Evolutionary conservation across 2,797 vertebrate species (phyloP), one percentile per base, ranked within the genome.

Genomic region (Phoebastria nigripes): DNA sequence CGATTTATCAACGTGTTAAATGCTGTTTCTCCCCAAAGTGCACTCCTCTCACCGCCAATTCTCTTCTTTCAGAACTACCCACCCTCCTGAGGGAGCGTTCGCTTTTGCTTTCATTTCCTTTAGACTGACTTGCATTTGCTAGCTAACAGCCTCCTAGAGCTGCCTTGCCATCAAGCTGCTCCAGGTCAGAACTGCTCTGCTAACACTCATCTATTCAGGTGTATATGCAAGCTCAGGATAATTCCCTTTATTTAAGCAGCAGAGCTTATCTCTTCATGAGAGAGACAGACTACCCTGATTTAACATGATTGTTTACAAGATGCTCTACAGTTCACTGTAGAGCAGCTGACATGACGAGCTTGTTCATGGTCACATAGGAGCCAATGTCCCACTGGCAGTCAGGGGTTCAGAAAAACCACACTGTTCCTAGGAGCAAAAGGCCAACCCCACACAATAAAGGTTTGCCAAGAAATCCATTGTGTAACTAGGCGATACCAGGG

Each of bases 81-180:
- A 21, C 11, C 15, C 42, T 78, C 26, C n/a, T 37, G 28, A 56
- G 28, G 11, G n/a, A 77, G 8, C 0, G 0, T 33, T 46, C 0
- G 4, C 26, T 76, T 59, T 28, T 33, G n/a, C 41, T 89, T 59
- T 61, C 33, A 15, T 41, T 91, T 82, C 67, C 26, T 46, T 47
- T 35, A 37, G 44, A 46, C 65, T 41, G 63, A 67, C 65, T 31
- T 44, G 31, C 42, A 29, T 66, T 19, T 33, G 51, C n/a, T 76
- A 87, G 70, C 51, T 29, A 73, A 31, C 39, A 42, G 20, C 35
- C 22, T 49, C 8, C 21, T 11, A 28, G 37, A 62, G 55, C 46
- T 70, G 67, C 74, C 47, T 51, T 42, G 42, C 25, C 61, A 59
- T 14, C 31, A 39, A 65, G 39, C n/a, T 80, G 59, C 83, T 59